phyloP scores from a whole-genome alignment of 1,140 invertebrate genomes.

The Physella acuta region DNA sequence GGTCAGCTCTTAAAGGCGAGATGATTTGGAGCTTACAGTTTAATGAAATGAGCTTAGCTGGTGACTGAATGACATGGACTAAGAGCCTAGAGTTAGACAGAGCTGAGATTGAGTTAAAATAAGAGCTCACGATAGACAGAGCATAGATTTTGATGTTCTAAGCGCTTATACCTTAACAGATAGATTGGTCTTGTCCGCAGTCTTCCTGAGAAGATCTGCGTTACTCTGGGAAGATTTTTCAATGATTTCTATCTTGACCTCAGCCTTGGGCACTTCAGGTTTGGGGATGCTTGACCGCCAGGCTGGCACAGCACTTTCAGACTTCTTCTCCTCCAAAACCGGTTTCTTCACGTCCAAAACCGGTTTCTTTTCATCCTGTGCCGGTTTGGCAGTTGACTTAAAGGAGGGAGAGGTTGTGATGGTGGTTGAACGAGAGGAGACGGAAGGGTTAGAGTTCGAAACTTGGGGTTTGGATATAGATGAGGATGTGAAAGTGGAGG shows the following conservation, averaged over 20 bases:
- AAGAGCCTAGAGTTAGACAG: no score
- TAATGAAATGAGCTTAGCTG: no score
- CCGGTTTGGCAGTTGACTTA: neutral
- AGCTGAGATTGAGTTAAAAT: neutral
- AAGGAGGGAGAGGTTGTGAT: conserved; percentile 6
- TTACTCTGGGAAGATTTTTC: conserved; percentile 32
- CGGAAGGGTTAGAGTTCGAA: neutral
- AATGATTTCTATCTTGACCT: conserved; percentile 49
- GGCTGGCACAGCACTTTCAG: conserved; percentile 29
- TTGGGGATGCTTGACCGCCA: conserved; percentile 34
- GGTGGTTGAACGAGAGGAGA: conserved; percentile 1
- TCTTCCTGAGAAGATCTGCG: conserved; percentile 9
- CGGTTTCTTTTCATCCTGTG: neutral
- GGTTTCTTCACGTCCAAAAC: neutral
- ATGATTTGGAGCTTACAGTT: no score
- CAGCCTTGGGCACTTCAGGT: conserved; percentile 28
- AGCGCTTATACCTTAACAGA: conserved; percentile 4
- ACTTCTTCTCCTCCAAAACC: conserved; percentile 17
- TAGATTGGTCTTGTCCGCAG: neutral
- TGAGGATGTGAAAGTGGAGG: conserved; percentile 10
- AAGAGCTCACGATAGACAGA: neutral
- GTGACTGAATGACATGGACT: no score
- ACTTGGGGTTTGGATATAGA: neutral
- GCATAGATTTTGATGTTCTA: neutral
- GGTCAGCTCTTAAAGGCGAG: no score